A percentile compares a stretch with the other conserved stretches of the same genome.
Conservation (phyloP, 2,888 invertebrate genomes). For the Meiosimyza decipiens region DNA sequence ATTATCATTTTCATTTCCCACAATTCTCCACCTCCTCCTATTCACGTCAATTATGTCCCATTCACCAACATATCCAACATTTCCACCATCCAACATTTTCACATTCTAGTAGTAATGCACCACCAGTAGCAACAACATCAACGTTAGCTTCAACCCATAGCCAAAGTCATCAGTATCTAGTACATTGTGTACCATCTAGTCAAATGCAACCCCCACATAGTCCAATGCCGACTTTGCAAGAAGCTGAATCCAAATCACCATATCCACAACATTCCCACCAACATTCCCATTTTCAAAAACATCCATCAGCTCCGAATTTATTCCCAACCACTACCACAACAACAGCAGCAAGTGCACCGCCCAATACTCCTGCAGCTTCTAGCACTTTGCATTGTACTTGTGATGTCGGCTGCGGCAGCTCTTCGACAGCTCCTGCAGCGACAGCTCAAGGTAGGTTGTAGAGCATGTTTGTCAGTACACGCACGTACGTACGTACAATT, state of each 20-base stretch:
- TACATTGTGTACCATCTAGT: slow-evolving; percentile 61
- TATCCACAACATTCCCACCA: slow-evolving; percentile 49
- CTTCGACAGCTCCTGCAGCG: slow-evolving; percentile 41
- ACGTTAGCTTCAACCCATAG: slow-evolving; percentile 60
- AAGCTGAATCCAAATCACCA: slow-evolving; percentile 48
- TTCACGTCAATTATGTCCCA: slow-evolving; percentile 42
- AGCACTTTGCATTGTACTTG: slow-evolving; percentile 58
- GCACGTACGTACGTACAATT: background rate
- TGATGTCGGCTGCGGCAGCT: slow-evolving; percentile 56
- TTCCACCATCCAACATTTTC: slow-evolving; percentile 37
- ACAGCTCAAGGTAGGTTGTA: slow-evolving; percentile 66
- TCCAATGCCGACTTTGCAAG: slow-evolving; percentile 61
- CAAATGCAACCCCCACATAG: slow-evolving; percentile 53
- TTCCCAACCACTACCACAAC: slow-evolving; percentile 50
- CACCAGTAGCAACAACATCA: slow-evolving; percentile 60
- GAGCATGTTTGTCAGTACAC: slow-evolving; percentile 58
- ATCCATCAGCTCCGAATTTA: slow-evolving; percentile 62
- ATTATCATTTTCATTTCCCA: slow-evolving; percentile 39
- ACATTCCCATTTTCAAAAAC: slow-evolving; percentile 61
- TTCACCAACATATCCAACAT: slow-evolving; percentile 43
- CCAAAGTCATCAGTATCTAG: slow-evolving; percentile 64
- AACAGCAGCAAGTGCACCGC: slow-evolving; percentile 50
- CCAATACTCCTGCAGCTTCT: slow-evolving; percentile 59
- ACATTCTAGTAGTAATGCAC: slow-evolving; percentile 54
- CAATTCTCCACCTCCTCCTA: slow-evolving; percentile 44